Percentiles rank a stretch among this genome's conserved stretches.
These are phyloP conservation scores for Pollenia angustigena DNA, from an alignment of 2,888 invertebrate genomes.

Conservation along the genomic window DNA sequence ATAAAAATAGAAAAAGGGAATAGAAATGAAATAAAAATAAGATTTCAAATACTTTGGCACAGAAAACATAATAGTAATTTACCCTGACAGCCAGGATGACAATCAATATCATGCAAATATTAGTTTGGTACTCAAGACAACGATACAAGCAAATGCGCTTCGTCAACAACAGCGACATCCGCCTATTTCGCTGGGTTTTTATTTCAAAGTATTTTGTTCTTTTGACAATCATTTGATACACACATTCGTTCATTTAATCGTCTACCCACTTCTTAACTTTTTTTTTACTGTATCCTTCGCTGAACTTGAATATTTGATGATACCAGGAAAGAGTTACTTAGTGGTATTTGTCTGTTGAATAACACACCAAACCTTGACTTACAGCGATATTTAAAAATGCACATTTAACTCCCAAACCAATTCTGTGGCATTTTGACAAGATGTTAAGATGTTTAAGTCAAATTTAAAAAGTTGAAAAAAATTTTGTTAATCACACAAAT, in stretches of 20 bases:
- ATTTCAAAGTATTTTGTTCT: not conserved
- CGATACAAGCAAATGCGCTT: constrained; percentile 36
- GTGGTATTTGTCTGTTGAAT: not conserved
- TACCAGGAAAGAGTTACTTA: constrained; percentile 7
- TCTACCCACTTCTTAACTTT: too few relatives aligned
- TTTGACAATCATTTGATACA: not conserved
- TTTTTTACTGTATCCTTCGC: too few relatives aligned
- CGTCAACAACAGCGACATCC: constrained; percentile 47
- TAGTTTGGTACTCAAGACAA: not conserved
- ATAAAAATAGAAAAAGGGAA: not conserved
- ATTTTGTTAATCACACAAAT: too few relatives aligned
- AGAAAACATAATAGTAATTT: not conserved
- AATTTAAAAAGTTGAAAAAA: too few relatives aligned
- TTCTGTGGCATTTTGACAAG: too few relatives aligned
- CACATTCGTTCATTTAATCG: not conserved
- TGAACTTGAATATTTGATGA: too few relatives aligned
- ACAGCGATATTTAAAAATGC: too few relatives aligned
- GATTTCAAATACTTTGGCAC: not conserved
- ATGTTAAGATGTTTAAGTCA: too few relatives aligned
- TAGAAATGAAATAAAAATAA: not conserved
- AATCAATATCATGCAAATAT: constrained; percentile 24
- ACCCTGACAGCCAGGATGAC: not conserved
- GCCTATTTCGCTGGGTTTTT: not conserved
- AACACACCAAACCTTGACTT: not conserved
- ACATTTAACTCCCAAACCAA: too few relatives aligned